Base-by-base conservation (phyloP, 2,113 vertebrate species). In the Motacilla tschutschensis region DNA sequence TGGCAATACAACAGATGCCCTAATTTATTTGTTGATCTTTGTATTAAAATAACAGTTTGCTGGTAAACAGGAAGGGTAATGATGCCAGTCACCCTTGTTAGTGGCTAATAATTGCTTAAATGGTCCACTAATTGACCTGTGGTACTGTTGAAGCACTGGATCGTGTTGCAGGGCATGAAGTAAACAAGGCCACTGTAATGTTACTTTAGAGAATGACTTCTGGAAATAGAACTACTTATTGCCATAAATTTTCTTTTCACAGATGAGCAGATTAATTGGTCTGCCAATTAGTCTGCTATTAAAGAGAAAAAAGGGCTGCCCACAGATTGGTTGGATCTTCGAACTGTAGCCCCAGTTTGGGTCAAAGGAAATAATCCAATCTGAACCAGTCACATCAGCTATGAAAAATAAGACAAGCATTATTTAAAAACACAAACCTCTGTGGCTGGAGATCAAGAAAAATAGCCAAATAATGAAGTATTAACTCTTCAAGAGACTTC, bases 41-140 rank as follows among this genome's bases (percentile, higher is more conserved):
- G 93, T 96, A 96, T 94, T 95, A 97, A 96, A 97, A 96, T 95
- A 94, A 93, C 92, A 95, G 96, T 97, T 97, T 97, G 96, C 97
- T 97, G 95, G 97, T 98, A 98, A 98, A 98, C 96, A 98, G 95
- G 96, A 96, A 97, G 96, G 96, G 96, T 97, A 97, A 98, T 97
- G 96, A 97, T 97, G 96, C 96, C 97, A 96, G 96, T 96, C 93
- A 89, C 97, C 97, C 97, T 98, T 96, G 96, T 98, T 98, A 98
- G 94, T 95, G 88, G 88, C 96, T 98, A 98, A 98, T 98, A 97
- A 98, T 98, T 97, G 95, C 96, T 97, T 98, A 98, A 98, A 97
- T 96, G 98, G 97, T 98, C 97, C 97, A 97, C 95, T 98, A 97
- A 97, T 98, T 98, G 97, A 98, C 97, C 98, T 96, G 92, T 90